Evolutionary conservation across 2,113 vertebrate species (phyloP), one percentile per base, ranked within the genome.

Genomic region (Neotragus moschatus): DNA sequence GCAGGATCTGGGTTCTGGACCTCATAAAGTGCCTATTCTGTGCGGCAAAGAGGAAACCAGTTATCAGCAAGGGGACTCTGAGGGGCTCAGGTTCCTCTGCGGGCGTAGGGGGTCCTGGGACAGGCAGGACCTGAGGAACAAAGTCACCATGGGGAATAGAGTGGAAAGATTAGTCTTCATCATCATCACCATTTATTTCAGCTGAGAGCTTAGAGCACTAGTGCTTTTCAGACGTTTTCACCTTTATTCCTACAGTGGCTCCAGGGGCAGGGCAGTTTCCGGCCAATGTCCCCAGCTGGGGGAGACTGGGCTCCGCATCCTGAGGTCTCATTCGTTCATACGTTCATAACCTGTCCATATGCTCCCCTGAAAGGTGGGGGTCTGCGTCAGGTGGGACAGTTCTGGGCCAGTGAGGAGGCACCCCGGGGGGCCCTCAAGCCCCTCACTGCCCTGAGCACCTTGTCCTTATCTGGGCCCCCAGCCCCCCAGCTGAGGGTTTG

Each of bases 1-100:
- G 82, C 96, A 95, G 97, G 98, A 98, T 96, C 98, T 94, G 90
- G 86, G 98, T 98, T 97, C 98, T 94, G 86, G 94, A 55, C 87
- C 92, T 93, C 94, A 87, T 94, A 96, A 96, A 97, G 98, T 98
- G 97, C 98, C 98, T 98, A 97, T 96, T 94, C 96, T 92, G 91
- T 93, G 94, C 97, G 92, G 97, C 95, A 91, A 90, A 95, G 96
- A 92, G 90, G 98, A 96, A 98, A 97, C 96, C 79, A 43, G 96
- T 91, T 93, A 61, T 98, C 96, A 97, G 97, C 95, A 43, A 80
- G 96, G 97, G 97, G 66, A 94, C 73, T 93, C 79, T 53, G 93
- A 79, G 23, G 43, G 3, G 19, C 2, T 0, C 1, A 2, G 11
- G 53, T 81, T 55, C 49, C 47, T 61, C 39, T 47, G 21, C 7